Evolutionary conservation across 30 jellyfish, hydroid and myxozoan species (phyloP).

Genomic region (Aurelia sp.): DNA sequence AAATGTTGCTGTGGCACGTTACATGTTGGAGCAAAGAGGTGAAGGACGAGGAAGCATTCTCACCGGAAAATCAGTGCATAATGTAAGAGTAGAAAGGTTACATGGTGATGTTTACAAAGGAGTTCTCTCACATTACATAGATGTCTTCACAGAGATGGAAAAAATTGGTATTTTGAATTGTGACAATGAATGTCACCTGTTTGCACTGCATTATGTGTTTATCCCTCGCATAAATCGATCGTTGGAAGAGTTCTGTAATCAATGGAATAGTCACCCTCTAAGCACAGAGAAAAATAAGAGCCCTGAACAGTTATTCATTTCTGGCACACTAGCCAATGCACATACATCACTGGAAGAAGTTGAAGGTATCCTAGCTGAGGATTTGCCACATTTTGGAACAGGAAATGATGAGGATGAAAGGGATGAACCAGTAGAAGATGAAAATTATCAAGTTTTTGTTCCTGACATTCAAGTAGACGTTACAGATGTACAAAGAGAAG

Average conservation of each 20-base stretch:
- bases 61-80: conserved; percentile 58
- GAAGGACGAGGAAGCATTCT: conserved; percentile 52
- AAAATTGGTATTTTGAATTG: conserved; percentile 21
- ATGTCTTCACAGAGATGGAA: conserved; percentile 31
- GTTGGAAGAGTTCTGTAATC: conserved; percentile 25
- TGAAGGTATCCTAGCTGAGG: conserved; percentile 14
- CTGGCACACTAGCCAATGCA: conserved; percentile 31
- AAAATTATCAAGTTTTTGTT: not conserved
- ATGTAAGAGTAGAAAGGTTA: conserved; percentile 55
- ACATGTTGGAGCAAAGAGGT: conserved; percentile 54
- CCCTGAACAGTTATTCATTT: conserved; percentile 45
- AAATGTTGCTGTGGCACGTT: conserved; percentile 60
- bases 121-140: conserved; percentile 24
- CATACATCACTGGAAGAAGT: conserved; percentile 11
- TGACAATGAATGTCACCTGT: conserved; percentile 19
- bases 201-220: conserved; percentile 32
- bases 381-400: conserved; percentile 17
- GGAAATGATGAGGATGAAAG: conserved; percentile 20
- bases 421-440: not conserved
- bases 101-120: conserved; percentile 60
- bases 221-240: conserved; percentile 45
- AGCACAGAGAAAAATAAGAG: conserved; percentile 38
- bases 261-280: conserved; percentile 61
- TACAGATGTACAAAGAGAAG: too few relatives aligned
- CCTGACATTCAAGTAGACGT: not conserved